Conservation (phyloP, 2,888 invertebrate genomes). For the Dendrolimus houi region DNA sequence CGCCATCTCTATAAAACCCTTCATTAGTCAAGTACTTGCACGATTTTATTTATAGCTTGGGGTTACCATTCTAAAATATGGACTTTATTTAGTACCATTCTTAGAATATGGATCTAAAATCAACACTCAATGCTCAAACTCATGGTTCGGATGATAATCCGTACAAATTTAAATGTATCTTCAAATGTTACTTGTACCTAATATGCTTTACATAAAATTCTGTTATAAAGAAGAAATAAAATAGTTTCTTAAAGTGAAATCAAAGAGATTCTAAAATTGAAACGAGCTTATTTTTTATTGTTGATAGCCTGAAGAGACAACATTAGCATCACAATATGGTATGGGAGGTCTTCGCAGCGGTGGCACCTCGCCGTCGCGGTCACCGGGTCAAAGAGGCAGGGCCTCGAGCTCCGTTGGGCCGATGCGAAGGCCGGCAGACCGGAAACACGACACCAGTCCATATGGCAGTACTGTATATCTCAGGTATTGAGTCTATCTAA, state of each 20-base stretch:
- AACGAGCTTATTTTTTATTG: slow-evolving; percentile 21
- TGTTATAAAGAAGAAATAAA: background rate
- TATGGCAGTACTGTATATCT: slow-evolving; percentile 85
- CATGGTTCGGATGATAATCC: too few species aligned
- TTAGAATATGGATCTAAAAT: too few species aligned
- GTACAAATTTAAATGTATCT: too few species aligned
- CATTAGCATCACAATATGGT: slow-evolving; percentile 55
- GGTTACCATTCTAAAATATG: too few species aligned
- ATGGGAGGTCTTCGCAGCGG: slow-evolving; percentile 53
- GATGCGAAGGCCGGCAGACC: slow-evolving; percentile 86
- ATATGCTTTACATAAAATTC: background rate
- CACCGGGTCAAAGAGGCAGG: slow-evolving; percentile 56
- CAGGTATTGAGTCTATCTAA: slow-evolving; percentile 27
- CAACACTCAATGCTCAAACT: too few species aligned
- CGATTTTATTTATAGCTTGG: too few species aligned
- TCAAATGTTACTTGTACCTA: too few species aligned
- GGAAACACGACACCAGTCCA: slow-evolving; percentile 90
- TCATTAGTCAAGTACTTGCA: too few species aligned
- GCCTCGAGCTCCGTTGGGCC: slow-evolving; percentile 80
- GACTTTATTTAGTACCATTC: too few species aligned
- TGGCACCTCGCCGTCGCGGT: slow-evolving; percentile 54
- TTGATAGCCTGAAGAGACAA: slow-evolving; percentile 61
- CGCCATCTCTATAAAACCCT: too few species aligned
- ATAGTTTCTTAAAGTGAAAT: background rate
- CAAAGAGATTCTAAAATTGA: background rate